Base-by-base conservation (phyloP, 2,113 vertebrate genomes). In the Syngnathus typhle region DNA sequence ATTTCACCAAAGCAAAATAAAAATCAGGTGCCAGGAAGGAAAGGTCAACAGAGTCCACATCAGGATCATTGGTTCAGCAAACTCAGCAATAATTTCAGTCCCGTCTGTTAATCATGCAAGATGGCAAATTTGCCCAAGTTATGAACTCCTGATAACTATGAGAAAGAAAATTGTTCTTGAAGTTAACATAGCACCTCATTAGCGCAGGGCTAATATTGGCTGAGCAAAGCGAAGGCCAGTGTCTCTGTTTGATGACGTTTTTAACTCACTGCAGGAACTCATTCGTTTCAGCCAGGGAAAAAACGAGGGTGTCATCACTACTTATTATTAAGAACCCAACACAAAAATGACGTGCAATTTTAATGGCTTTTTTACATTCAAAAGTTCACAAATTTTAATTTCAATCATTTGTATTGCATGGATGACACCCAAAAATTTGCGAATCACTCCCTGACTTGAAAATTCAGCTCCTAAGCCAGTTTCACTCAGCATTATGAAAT, bases 121-220 rank as follows among this genome's bases (percentile, higher is more conserved):
- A 7, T 32, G 8, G 86, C 73, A 89, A 85, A 88, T 87, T 82
- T 88, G 64, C 62, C 67, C 66, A 81, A 73, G 78, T 71, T 76
- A 72, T 83, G 83, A 84, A 82, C 82, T 85, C 65, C 66, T 81
- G 70, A 80, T 85, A 70, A 80, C 74, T 73, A 74, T 71, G 60
- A 62, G 56, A 82, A 77, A 74, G 81, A 76, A 81, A 86, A 84
- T 23, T 16, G 10, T 27, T 6, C 60, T 82, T 80, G 61, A 82
- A 75, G 78, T 87, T 85, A 84, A 82, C 81, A 88, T 79, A 82
- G 77, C 78, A 65, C 68, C 75, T 88, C 85, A 85, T 89, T 88
- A 88, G 84, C 82, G 37, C 66, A 79, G 79, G 82, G 83, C 78
- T 79, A 86, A 86, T 84, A 86, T 88, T 86, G 85, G 85, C 84